A percentile compares a stretch with the other conserved stretches of the same genome.
Evolutionary conservation across 2,797 vertebrate genomes (phyloP).

Genomic region (Clamator glandarius): DNA sequence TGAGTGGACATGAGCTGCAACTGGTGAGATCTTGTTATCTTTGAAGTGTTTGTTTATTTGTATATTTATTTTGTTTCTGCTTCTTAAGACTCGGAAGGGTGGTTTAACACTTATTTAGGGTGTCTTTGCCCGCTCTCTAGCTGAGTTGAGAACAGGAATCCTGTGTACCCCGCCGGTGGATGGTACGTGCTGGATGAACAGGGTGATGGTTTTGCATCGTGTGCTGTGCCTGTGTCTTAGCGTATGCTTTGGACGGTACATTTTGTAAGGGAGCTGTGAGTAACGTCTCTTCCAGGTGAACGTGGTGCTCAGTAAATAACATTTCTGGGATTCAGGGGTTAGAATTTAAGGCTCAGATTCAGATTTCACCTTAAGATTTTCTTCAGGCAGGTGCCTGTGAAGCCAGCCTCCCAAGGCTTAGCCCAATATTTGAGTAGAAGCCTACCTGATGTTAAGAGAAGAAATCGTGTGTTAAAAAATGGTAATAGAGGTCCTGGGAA

Average conservation of each 20-base stretch:
- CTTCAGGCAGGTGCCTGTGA: background rate
- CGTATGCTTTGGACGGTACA: background rate
- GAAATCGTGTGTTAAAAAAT: background rate
- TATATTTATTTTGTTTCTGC: background rate
- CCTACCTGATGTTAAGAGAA: background rate
- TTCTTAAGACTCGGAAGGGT: background rate
- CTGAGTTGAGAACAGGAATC: background rate
- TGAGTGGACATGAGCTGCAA: constrained; percentile 47
- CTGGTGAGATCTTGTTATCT: constrained; percentile 66
- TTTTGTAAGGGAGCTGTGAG: accelerated
- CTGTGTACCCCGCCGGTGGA: background rate
- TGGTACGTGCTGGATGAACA: background rate
- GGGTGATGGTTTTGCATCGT: background rate
- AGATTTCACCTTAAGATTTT: background rate
- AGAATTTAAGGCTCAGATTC: background rate
- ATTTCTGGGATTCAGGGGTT: accelerated
- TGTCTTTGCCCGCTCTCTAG: background rate
- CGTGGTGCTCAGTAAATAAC: accelerated
- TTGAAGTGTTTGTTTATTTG: constrained; percentile 62
- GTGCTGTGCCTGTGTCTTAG: background rate
- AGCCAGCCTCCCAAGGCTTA: background rate
- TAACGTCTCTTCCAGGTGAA: background rate
- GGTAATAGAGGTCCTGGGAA: background rate
- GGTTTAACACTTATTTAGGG: background rate
- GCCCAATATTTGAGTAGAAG: background rate